Percentiles rank a stretch among this genome's conserved stretches.
phyloP scores from a whole-genome alignment of 2,888 invertebrate species.

The Rugalucina vietnamica region DNA sequence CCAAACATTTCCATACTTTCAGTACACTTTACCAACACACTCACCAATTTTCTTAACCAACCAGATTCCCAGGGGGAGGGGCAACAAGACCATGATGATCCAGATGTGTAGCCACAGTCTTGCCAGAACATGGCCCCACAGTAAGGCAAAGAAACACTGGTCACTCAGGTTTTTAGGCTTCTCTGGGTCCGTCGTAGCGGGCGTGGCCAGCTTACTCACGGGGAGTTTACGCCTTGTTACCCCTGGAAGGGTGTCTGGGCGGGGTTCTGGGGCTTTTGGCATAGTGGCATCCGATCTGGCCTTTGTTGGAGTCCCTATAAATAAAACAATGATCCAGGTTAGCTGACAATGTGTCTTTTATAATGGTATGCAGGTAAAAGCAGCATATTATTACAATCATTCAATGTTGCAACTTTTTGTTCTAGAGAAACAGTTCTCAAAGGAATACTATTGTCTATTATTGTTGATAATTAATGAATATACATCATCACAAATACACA shows the following conservation, averaged over 20 bases:
- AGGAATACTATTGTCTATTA: too few relatives aligned
- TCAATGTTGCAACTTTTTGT: too few relatives aligned
- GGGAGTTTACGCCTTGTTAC: slow-evolving; percentile 16
- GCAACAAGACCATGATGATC: slow-evolving; percentile 89
- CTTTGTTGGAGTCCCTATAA: slow-evolving; percentile 21
- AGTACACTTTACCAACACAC: too few relatives aligned
- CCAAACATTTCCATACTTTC: too few relatives aligned
- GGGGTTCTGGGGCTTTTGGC: background rate
- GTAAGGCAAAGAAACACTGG: slow-evolving; percentile 85
- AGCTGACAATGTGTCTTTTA: too few relatives aligned
- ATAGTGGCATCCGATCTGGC: background rate
- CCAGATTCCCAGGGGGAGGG: slow-evolving; percentile 91
- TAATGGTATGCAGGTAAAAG: too few relatives aligned
- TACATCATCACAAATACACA: too few relatives aligned
- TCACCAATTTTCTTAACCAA: slow-evolving; percentile 85
- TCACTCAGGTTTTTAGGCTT: slow-evolving; percentile 74
- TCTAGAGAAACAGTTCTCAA: too few relatives aligned
- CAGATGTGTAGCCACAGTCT: slow-evolving; percentile 94
- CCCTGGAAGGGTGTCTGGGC: slow-evolving; percentile 1
- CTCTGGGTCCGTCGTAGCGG: slow-evolving; percentile 16
- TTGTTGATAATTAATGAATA: too few relatives aligned
- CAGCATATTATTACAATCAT: too few relatives aligned
- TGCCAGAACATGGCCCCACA: slow-evolving; percentile 93
- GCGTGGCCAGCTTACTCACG: slow-evolving; percentile 35
- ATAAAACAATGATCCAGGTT: background rate